Base-by-base conservation (phyloP, 2,888 invertebrate genomes). In the Hyposoter didymator region DNA sequence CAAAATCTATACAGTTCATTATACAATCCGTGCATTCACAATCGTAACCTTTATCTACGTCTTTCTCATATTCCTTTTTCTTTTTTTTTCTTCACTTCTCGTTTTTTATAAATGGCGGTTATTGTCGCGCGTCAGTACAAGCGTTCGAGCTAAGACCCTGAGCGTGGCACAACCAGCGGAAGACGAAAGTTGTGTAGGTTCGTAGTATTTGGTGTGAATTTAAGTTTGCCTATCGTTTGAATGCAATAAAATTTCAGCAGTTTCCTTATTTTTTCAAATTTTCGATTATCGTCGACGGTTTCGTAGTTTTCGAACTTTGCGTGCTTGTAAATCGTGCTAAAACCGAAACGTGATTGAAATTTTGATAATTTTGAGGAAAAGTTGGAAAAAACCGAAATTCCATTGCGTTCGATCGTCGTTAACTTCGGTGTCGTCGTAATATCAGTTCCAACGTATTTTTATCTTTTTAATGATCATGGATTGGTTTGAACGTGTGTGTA, bases 131-230 rank as follows among this genome's bases (percentile, higher is more conserved):
- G 76, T 83, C 82, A 83, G 83, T 73, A 80, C 79, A 80, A 80
- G 82, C 82, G 43, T 85, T 85, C 80, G 76, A 83, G 80, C 85
- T 73, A 83, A 82, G 78, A 83, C 73, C 84, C 85, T 74, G 79
- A 85, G 85, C 85, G 85, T 83, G 85, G 82, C 85, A 83, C 85
- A 82, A 85, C 85, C 85, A 85, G 85, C 85, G 85, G 85, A 85
- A 85, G 85, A 85, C 85, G 76, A 85, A 80, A 85, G 82, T 80
- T 80, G 83, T 76, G 75, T 82, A 73, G 67, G 83, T 64, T 76
- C 79, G 79, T 85, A 52, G 35, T 72, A 17, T 70, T 14, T 72
- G 59, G 28, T 59, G 59, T 59, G 28, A 28, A 5, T 59, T 28
- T 2, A 28, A 14, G 59, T 59, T 59, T 28, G 59, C 22, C 14